These are phyloP conservation scores for Ceriagrion tenellum DNA, from an alignment of 2,888 invertebrate genomes.

Conservation along the genomic window DNA sequence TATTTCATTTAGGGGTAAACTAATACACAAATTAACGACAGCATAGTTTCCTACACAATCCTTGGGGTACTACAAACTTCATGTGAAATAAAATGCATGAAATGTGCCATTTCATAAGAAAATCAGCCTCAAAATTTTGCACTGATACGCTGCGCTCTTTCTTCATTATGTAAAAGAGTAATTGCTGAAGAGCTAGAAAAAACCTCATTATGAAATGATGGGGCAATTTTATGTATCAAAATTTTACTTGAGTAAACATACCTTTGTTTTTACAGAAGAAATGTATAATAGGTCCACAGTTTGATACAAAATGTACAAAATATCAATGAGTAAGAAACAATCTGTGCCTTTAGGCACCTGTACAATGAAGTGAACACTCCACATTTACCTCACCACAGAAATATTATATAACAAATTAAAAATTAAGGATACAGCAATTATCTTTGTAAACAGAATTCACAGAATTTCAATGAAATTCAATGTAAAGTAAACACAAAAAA, in stretches of 20 bases:
- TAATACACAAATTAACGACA: not conserved
- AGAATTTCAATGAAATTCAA: conserved; percentile 60
- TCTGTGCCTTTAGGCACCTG: conserved; percentile 68
- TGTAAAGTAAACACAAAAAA: conserved; percentile 41
- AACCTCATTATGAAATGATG: conserved; percentile 52
- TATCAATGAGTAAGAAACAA: conserved; percentile 68
- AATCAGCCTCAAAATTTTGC: not conserved
- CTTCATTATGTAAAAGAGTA: not conserved
- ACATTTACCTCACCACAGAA: conserved; percentile 68
- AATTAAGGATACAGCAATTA: conserved; percentile 45
- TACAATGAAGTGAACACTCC: conserved; percentile 68
- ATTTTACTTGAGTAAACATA: conserved; percentile 69
- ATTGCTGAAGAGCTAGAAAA: conserved; percentile 41
- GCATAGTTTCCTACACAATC: not conserved
- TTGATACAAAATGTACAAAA: conserved; percentile 69
- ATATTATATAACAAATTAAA: conserved; percentile 55
- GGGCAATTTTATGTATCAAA: conserved; percentile 68
- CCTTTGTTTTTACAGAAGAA: conserved; percentile 68
- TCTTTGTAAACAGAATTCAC: conserved; percentile 2
- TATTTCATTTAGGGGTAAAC: not conserved
- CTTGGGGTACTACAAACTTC: not conserved
- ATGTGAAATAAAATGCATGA: not conserved
- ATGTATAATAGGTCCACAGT: conserved; percentile 66
- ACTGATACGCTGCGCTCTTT: not conserved
- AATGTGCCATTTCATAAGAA: not conserved